Conservation (phyloP, 2,113 vertebrate species). For the Otus sunia region DNA sequence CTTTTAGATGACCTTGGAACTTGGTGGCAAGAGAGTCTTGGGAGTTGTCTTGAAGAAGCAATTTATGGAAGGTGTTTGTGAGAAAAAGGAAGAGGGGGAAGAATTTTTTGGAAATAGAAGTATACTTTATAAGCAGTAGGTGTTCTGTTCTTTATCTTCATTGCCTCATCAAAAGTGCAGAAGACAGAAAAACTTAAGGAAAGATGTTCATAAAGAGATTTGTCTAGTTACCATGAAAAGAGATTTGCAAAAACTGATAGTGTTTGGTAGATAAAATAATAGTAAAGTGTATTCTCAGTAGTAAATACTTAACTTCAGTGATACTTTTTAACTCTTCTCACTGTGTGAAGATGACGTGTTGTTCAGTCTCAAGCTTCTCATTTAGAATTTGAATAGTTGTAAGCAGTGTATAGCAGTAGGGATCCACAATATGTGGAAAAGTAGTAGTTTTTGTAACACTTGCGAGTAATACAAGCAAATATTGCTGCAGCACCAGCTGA, state of each 20-base stretch:
- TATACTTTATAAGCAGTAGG: neutral
- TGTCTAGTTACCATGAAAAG: neutral
- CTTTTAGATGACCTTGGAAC: neutral
- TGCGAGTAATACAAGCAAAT: neutral
- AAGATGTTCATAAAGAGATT: neutral
- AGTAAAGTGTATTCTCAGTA: neutral
- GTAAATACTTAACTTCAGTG: neutral
- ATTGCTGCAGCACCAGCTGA: neutral
- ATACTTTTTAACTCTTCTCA: neutral
- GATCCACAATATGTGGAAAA: neutral
- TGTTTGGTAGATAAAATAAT: neutral
- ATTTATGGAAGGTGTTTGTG: neutral
- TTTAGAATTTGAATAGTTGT: neutral
- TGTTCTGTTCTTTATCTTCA: neutral
- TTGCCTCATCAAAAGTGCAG: neutral
- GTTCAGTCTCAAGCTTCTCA: neutral
- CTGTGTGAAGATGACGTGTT: neutral
- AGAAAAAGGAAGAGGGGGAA: neutral
- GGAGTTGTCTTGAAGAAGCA: neutral
- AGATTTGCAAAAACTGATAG: neutral
- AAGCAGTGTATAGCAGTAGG: neutral
- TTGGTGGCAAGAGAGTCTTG: neutral
- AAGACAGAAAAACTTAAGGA: neutral
- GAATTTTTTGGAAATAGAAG: neutral
- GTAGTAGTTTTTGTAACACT: neutral